phyloP scores from a whole-genome alignment of 2,888 invertebrate genomes.

The Thereva nobilitata region DNA sequence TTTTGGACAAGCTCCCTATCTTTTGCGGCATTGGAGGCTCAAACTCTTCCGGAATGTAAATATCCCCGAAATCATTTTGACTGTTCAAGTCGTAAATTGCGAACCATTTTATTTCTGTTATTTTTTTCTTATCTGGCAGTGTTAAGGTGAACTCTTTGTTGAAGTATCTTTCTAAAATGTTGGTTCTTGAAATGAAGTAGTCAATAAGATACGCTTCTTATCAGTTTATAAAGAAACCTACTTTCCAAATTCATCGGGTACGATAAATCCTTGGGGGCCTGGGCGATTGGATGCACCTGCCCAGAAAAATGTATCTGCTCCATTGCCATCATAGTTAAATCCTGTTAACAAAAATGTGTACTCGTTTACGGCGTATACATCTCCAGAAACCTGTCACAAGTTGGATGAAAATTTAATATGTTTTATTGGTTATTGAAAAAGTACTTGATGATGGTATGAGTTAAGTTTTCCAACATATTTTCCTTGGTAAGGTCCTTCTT shows the following conservation, averaged over 20 bases:
- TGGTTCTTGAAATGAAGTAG: slow-evolving; percentile 65
- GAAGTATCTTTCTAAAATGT: slow-evolving; percentile 82
- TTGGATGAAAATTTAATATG: slow-evolving; percentile 8
- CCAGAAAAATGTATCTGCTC: slow-evolving; percentile 92
- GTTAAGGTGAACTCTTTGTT: slow-evolving; percentile 81
- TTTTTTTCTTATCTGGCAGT: slow-evolving; percentile 82
- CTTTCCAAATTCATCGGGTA: slow-evolving; percentile 86
- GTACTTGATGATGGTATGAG: slow-evolving; percentile 82
- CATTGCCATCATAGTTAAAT: slow-evolving; percentile 89
- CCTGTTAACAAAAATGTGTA: slow-evolving; percentile 77
- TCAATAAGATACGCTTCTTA: background rate
- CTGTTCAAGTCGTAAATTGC: slow-evolving; percentile 84
- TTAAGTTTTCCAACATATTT: slow-evolving; percentile 83
- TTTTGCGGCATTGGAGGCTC: slow-evolving; percentile 77
- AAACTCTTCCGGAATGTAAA: slow-evolving; percentile 87
- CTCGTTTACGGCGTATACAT: slow-evolving; percentile 87
- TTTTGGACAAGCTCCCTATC: slow-evolving; percentile 62
- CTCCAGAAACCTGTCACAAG: slow-evolving; percentile 72
- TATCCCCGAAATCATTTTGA: slow-evolving; percentile 88
- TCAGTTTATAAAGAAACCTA: slow-evolving; percentile 56
- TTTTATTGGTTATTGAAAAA: background rate
- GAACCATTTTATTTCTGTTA: slow-evolving; percentile 87
- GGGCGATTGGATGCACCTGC: slow-evolving; percentile 85
- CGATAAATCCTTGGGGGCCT: slow-evolving; percentile 88
- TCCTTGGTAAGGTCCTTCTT: slow-evolving; percentile 76